phyloP scores from a whole-genome alignment of 2,888 invertebrate genomes.

The Petrophora chlorosata region DNA sequence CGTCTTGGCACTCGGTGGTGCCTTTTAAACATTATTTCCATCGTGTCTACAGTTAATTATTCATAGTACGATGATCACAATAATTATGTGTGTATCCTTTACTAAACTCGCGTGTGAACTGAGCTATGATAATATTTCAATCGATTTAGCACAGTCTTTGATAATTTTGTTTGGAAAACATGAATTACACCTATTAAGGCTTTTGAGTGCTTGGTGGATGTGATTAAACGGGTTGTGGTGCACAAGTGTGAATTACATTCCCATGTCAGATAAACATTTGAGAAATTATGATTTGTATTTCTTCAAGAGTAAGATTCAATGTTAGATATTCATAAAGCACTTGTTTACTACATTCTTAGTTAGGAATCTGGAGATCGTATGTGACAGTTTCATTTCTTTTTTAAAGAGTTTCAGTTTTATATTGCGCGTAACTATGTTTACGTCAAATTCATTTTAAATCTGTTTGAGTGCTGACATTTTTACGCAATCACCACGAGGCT shows the following conservation, averaged over 20 bases:
- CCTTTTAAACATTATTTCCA: conserved; percentile 70
- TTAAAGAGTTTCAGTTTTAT: too few species aligned
- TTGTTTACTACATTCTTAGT: too few species aligned
- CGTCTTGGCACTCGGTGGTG: conserved; percentile 50
- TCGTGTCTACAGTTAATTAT: conserved; percentile 63
- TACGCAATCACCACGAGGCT: conserved; percentile 33
- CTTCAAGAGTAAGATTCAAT: too few species aligned
- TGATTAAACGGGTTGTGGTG: not conserved
- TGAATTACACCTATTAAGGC: not conserved
- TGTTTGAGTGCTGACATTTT: not conserved
- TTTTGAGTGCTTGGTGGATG: not conserved
- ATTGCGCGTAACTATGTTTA: too few species aligned
- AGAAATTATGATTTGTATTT: too few species aligned
- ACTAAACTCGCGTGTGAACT: conserved; percentile 24
- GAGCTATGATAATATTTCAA: conserved; percentile 19
- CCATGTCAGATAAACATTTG: too few species aligned
- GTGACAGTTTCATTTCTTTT: too few species aligned
- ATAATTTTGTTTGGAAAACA: not conserved
- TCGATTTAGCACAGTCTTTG: conserved; percentile 15
- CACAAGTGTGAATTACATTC: not conserved
- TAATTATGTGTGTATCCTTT: conserved; percentile 40
- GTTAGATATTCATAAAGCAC: too few species aligned
- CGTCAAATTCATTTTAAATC: too few species aligned
- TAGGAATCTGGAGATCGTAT: too few species aligned
- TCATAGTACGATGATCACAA: conserved; percentile 62